A percentile compares a stretch with the other conserved stretches of the same genome.
Conservation (phyloP, 2,113 vertebrate genomes). For the Pedetes capensis region DNA sequence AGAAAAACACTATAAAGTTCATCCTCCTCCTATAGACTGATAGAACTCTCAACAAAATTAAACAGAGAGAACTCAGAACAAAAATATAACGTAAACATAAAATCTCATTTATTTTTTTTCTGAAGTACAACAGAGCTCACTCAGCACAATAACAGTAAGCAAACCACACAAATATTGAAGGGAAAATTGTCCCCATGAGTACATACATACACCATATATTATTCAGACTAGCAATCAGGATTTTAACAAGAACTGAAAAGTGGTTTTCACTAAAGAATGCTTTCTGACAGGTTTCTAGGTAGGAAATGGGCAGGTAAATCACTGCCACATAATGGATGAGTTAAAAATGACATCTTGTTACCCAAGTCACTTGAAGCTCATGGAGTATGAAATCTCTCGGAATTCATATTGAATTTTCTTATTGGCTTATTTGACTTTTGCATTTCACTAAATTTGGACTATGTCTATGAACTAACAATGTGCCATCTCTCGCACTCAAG, state of each 20-base stretch:
- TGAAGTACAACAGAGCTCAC: slow-evolving; percentile 72
- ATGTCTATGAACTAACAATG: not conserved
- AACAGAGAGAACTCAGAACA: not conserved
- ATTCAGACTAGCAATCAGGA: slow-evolving; percentile 55
- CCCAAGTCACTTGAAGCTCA: not conserved
- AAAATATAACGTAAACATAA: slow-evolving; percentile 73
- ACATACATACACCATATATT: not conserved
- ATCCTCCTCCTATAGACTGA: not conserved
- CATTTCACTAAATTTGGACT: not conserved
- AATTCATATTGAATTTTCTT: not conserved
- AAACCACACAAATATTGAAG: slow-evolving; percentile 70
- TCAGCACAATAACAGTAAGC: slow-evolving; percentile 75
- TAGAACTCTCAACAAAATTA: not conserved
- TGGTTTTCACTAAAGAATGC: slow-evolving; percentile 55
- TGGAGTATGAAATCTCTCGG: not conserved
- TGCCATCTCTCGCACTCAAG: not conserved
- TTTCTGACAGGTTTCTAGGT: slow-evolving; percentile 47
- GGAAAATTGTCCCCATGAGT: slow-evolving; percentile 50
- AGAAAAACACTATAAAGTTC: not conserved
- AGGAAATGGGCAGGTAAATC: not conserved
- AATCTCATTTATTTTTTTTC: slow-evolving; percentile 82
- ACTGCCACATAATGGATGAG: not conserved
- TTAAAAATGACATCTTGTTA: not conserved
- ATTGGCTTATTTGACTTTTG: not conserved
- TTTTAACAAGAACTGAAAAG: slow-evolving; percentile 59